Base-by-base conservation (phyloP, 2,888 invertebrate genomes). In the Mongoloraphidia duomilia region DNA sequence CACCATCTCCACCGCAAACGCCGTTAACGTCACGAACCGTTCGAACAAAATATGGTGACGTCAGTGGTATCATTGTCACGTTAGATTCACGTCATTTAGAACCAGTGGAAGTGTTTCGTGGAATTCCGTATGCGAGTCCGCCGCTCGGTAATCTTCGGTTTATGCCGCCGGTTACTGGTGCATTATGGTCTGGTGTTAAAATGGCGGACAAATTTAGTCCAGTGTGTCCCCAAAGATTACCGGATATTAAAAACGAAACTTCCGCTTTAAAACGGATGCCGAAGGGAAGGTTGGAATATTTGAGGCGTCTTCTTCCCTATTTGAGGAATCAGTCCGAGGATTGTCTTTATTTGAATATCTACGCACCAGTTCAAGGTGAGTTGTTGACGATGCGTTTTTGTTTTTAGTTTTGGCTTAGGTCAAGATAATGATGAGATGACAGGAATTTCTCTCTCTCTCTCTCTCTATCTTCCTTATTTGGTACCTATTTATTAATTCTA, bases 261-360 rank as follows among this genome's bases (percentile, higher is more conserved):
- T 82, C 84, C 37, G 85, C 86, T 8, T 68, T 89, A 57, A 82
- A 80, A 62, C 77, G 81, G 62, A 91, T 94, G 83, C 93, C 95
- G 9, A 81, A 80, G 60, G 94, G 92, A 26, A 74, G 94, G 54
- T 72, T 89, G 61, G 90, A 92, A 64, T 89, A 93, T 65, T 75
- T 96, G 60, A 86, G 83, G 67, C 78, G 92, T 60, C 76, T 96
- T 67, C 70, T 90, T 59, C 91, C 92, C 40, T 84, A 87, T 66
- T 75, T 96, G 58, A 80, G 80, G 58, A 86, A 93, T 66, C 94
- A 96, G 72, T 90, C 86, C 57, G 97, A 97, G 74, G 95, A 97
- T 73, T 97, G 97, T 65, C 79, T 97, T 54, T 94, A 92, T 68
- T 77, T 97, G 65, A 97, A 97, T 70, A 85, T 97, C 63, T 97